These are phyloP conservation scores for Mesoclemmys tuberculata DNA, from an alignment of 2,113 vertebrate genomes.

Conservation along the genomic window DNA sequence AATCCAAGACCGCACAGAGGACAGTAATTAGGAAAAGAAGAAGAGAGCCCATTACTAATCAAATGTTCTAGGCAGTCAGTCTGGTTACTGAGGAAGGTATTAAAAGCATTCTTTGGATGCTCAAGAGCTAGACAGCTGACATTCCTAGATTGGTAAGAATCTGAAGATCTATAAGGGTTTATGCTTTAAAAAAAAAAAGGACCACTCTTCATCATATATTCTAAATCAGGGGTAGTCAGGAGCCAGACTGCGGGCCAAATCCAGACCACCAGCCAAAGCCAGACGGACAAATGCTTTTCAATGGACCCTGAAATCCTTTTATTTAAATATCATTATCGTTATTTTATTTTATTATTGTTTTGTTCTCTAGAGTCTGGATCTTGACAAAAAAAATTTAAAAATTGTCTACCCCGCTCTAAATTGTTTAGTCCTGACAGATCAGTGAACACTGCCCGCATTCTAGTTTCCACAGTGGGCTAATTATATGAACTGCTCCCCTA, in stretches of 20 bases:
- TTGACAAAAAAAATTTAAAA: too few species aligned
- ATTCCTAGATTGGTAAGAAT: not conserved
- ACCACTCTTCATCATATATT: too few species aligned
- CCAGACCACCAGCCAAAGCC: too few species aligned
- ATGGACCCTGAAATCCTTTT: too few species aligned
- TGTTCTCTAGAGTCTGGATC: too few species aligned
- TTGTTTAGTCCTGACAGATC: not conserved
- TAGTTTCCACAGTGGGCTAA: constrained; percentile 26
- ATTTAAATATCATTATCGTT: too few species aligned
- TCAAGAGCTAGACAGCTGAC: not conserved
- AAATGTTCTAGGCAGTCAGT: not conserved
- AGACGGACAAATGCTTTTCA: too few species aligned
- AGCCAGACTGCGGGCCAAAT: too few species aligned
- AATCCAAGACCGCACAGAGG: not conserved
- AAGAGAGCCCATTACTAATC: not conserved
- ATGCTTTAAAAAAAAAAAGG: too few species aligned
- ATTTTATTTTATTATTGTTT: too few species aligned
- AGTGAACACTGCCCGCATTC: not conserved
- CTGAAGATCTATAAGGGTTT: not conserved
- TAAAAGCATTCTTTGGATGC: not conserved
- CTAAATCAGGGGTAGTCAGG: too few species aligned
- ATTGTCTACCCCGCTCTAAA: not conserved
- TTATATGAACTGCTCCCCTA: constrained; percentile 9
- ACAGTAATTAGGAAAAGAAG: not conserved
- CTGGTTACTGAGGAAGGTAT: not conserved